These are phyloP conservation scores for Monomorium pharaonis DNA, from an alignment of 1,140 invertebrate species.

Conservation along the genomic window DNA sequence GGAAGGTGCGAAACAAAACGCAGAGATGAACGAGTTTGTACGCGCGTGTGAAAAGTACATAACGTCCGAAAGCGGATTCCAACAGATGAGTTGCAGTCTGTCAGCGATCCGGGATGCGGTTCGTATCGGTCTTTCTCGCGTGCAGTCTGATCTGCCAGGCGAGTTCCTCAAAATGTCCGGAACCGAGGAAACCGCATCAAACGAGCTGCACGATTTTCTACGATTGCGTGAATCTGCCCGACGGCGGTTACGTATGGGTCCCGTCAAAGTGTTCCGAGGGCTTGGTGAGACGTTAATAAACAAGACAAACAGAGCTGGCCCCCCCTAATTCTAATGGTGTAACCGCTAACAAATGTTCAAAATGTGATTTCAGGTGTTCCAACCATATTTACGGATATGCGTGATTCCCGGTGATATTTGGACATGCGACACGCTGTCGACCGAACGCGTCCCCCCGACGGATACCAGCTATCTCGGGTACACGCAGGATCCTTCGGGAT, in stretches of 20 bases:
- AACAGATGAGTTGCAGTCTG: constrained; percentile 32
- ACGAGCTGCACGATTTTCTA: constrained; percentile 85
- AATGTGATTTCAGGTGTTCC: constrained; percentile 79
- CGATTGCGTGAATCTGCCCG: constrained; percentile 84
- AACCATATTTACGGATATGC: constrained; percentile 83
- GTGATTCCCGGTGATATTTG: constrained; percentile 84
- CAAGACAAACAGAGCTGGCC: background rate
- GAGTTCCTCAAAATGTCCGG: constrained; percentile 80
- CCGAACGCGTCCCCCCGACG: constrained; percentile 32
- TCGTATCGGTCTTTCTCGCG: constrained; percentile 54
- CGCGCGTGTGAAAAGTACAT: constrained; percentile 72
- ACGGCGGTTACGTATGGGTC: constrained; percentile 83
- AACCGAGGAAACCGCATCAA: constrained; percentile 83
- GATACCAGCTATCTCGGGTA: constrained; percentile 65
- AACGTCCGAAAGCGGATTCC: constrained; percentile 61
- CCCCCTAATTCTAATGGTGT: background rate
- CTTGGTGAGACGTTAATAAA: constrained; percentile 77
- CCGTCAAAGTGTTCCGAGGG: constrained; percentile 84
- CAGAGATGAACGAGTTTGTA: constrained; percentile 57
- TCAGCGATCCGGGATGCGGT: constrained; percentile 59
- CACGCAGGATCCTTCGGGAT: constrained; percentile 52
- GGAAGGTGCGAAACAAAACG: constrained; percentile 68
- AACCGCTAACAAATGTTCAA: background rate
- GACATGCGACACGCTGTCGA: constrained; percentile 69
- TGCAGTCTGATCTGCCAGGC: constrained; percentile 53